phyloP scores from a whole-genome alignment of 1,140 invertebrate species.

The Triops longicaudatus region DNA sequence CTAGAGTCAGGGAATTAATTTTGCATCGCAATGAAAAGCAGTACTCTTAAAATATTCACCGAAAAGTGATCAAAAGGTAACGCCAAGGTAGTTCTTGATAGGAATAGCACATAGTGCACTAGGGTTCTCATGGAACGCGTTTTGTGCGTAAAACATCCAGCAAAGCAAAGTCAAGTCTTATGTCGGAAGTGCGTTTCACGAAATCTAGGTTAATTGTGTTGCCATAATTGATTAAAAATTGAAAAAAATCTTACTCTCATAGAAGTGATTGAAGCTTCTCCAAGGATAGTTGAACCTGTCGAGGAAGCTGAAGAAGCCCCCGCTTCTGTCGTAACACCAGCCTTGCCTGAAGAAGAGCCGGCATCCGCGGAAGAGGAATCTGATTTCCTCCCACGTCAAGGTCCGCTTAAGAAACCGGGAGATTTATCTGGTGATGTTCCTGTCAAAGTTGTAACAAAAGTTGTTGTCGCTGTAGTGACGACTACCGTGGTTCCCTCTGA shows the following conservation, averaged over 20 bases:
- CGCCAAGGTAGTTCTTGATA: too few species aligned
- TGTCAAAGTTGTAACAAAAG: constrained; percentile 9
- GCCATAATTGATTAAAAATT: not conserved
- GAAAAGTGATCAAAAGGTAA: too few species aligned
- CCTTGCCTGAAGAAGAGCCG: not conserved
- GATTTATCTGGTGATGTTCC: not conserved
- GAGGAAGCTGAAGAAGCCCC: not conserved
- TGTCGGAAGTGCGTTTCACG: too few species aligned
- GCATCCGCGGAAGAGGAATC: constrained; percentile 4
- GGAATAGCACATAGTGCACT: too few species aligned
- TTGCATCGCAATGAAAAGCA: too few species aligned
- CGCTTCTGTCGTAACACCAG: not conserved
- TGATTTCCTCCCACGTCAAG: not conserved
- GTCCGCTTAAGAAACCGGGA: not conserved
- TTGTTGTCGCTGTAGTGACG: not conserved
- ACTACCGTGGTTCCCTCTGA: not conserved
- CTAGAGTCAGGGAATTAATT: too few species aligned
- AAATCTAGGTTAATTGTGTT: too few species aligned
- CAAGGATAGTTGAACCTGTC: not conserved
- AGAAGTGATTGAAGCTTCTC: not conserved
- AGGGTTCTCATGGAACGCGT: too few species aligned
- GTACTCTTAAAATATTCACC: too few species aligned
- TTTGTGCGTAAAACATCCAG: too few species aligned
- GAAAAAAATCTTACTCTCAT: too few species aligned
- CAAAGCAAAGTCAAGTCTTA: too few species aligned